Evolutionary conservation across 2,888 invertebrate genomes (phyloP).

Genomic region (Serrognathus titanus): DNA sequence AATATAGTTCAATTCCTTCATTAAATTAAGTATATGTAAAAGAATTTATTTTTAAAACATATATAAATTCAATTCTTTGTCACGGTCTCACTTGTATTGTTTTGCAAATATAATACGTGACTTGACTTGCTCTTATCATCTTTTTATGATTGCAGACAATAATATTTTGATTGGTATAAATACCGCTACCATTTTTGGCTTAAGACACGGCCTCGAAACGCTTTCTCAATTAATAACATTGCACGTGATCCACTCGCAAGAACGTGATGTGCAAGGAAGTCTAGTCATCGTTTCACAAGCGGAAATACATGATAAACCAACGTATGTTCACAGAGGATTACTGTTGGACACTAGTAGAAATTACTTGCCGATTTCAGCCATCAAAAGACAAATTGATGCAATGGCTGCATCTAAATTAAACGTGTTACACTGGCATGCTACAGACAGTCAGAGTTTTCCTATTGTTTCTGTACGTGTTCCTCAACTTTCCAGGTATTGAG

Average conservation of each 20-base stretch:
- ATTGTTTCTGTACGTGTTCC: slow-evolving; percentile 72
- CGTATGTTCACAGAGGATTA: slow-evolving; percentile 80
- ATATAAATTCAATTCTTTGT: no score
- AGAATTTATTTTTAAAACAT: no score
- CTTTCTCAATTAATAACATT: slow-evolving; percentile 64
- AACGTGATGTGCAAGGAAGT: slow-evolving; percentile 35
- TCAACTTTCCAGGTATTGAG: slow-evolving; percentile 63
- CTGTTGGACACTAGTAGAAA: slow-evolving; percentile 87
- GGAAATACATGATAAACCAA: slow-evolving; percentile 72
- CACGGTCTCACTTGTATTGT: no score
- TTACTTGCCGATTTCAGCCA: slow-evolving; percentile 68
- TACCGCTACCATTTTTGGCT: slow-evolving; percentile 66
- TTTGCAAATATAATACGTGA: no score
- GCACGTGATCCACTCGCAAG: slow-evolving; percentile 26
- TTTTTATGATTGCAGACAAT: no score
- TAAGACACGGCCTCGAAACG: slow-evolving; percentile 73
- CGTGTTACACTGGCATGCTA: slow-evolving; percentile 89
- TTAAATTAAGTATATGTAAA: no score
- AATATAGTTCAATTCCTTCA: no score
- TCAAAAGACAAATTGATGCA: slow-evolving; percentile 73
- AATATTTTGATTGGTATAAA: slow-evolving; percentile 49
- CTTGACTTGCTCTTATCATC: no score
- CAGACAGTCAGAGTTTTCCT: slow-evolving; percentile 91
- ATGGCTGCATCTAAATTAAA: slow-evolving; percentile 89
- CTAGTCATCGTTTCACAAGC: slow-evolving; percentile 62